Evolutionary conservation across 2,113 vertebrate genomes (phyloP), one percentile per base, ranked within the genome.

Genomic region (Otocyon megalotis): DNA sequence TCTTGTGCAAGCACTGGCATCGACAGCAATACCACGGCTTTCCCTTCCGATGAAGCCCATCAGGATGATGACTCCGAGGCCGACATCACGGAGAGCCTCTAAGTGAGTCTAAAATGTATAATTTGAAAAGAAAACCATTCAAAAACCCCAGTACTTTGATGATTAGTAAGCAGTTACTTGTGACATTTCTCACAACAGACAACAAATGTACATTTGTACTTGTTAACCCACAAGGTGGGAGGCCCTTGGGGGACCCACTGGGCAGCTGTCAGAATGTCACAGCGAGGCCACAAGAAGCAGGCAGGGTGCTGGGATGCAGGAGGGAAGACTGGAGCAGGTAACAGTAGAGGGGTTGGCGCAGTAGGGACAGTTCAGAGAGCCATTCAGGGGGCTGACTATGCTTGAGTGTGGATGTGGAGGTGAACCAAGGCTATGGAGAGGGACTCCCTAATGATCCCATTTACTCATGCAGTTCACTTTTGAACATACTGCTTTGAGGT

Each of bases 191-290:
- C 67, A 2, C 69, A 10, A 60, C 10, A 63, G 30, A 12, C 8
- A 22, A 72, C 50, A 28, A 17, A 43, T 0, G 0, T 43, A 63
- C 14, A 67, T 2, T 17, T 1, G 35, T 43, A 43, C 43, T 43
- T 43, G 6, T 43, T 43, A 43, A 43, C 43, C 43, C 43, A 32
- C 13, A 24, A 65, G 67, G 16, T 0, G 4, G 4, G 48, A 58
- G 81, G 22, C n/a, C 7, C 24, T 6, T 0, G 2, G 35, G 48
- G 48, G 13, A 50, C 48, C 43, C 82, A 14, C 11, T 6, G 43
- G 24, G 54, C 32, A 11, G 65, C 62, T 8, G 9, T 4, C n/a
- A 50, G 9, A n/a, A n/a, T 0, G 2, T 14, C 0, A 1, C 2
- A 6, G 12, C 0, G n/a, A n/a, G 54, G 8, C 24, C 58, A 4